Conservation (phyloP, 1,140 invertebrate genomes). For the Lanistes nyassanus region DNA sequence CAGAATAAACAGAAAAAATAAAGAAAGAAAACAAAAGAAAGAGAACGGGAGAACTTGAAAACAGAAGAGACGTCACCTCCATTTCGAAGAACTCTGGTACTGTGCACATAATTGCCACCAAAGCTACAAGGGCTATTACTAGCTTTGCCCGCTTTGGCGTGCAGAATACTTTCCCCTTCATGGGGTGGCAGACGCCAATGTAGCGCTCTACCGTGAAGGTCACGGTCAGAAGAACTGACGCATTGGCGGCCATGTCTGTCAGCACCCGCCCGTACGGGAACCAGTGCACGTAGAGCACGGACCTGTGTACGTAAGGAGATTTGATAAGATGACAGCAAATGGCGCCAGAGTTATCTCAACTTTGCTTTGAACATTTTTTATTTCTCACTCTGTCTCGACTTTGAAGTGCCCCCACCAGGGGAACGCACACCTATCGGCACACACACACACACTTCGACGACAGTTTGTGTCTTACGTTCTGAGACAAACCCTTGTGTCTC, state of each 20-base stretch:
- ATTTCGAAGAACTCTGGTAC: constrained; percentile 47
- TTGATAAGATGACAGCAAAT: too few species aligned
- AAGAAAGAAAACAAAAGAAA: too few species aligned
- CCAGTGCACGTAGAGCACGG: constrained; percentile 40
- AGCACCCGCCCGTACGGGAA: constrained; percentile 71
- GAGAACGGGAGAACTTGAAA: too few species aligned
- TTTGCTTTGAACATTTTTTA: too few species aligned
- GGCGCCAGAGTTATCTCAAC: too few species aligned
- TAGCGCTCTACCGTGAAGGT: constrained; percentile 83
- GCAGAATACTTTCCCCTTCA: constrained; percentile 77
- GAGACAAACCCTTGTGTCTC: too few species aligned
- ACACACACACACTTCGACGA: too few species aligned
- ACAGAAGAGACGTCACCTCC: constrained; percentile 18
- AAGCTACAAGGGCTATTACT: constrained; percentile 32
- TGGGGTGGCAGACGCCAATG: constrained; percentile 81
- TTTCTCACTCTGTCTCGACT: too few species aligned
- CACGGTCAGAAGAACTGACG: constrained; percentile 79
- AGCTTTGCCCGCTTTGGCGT: constrained; percentile 68
- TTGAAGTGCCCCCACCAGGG: too few species aligned
- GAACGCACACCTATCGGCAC: too few species aligned
- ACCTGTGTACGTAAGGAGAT: constrained; percentile 69
- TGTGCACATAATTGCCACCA: constrained; percentile 38
- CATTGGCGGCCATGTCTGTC: constrained; percentile 75
- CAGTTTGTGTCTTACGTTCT: too few species aligned
- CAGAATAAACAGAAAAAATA: too few species aligned